Base-by-base conservation (phyloP, 2,113 vertebrate genomes). In the Eidolon helvum region DNA sequence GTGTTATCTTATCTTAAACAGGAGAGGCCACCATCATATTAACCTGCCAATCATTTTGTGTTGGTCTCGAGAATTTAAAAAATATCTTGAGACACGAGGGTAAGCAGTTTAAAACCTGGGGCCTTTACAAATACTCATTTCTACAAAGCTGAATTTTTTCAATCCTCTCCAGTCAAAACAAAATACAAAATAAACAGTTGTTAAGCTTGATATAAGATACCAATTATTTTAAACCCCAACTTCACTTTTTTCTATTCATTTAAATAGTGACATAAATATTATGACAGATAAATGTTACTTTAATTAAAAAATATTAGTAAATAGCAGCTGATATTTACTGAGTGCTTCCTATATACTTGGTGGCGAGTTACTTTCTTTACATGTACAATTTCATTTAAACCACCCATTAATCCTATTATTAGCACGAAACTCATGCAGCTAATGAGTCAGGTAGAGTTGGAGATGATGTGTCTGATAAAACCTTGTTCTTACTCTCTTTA, bases 131-230 rank as follows among this genome's bases (percentile, higher is more conserved):
- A 90, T 59, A 94, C 2, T 82, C 53, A 35, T 63, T 72, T 90
- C 10, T 53, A 16, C 22, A 19, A 74, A 45, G 61, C 33, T 53
- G n/a, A 38, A 66, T 75, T 65, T 94, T 92, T 50, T 95, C 93
- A 86, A 10, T 59, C 28, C 1, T 94, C 30, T 96, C 78, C n/a
- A n/a, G 63, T 85, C 65, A 57, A 87, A 96, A 57, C 22, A 77
- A 88, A 95, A 24, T n/a, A 80, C 14, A 80, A 93, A 93, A 86
- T 63, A 78, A 93, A 57, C 50, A 86, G 55, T 43, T 69, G 26
- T 15, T 90, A 75, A 95, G 74, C 75, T 53, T 75, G 21, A 65
- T 97, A 50, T 43, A 90, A 93, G 68, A 91, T 50, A 85, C 2
- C 3, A 0, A 48, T 21, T 53, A 79, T 88, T 55, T 90, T n/a